Conservation (phyloP, 2,888 invertebrate genomes). For the Seladonia tumulorum region DNA sequence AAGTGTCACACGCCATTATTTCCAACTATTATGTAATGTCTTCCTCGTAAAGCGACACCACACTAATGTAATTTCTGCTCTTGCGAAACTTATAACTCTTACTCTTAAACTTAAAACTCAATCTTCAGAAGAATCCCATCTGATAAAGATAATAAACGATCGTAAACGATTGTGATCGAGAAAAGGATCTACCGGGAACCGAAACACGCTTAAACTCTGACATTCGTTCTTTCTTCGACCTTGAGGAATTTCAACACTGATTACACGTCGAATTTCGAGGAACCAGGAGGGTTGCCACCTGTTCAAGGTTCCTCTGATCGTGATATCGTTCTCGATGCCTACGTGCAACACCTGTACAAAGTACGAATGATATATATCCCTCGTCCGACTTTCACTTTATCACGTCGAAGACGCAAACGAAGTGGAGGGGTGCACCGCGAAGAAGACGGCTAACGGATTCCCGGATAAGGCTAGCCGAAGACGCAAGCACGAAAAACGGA, state of each 20-base stretch:
- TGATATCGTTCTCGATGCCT: background rate
- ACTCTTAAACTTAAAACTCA: background rate
- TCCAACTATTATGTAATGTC: background rate
- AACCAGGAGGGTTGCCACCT: background rate
- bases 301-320: constrained; percentile 6
- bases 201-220: background rate
- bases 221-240: constrained; percentile 4
- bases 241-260: background rate
- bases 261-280: background rate
- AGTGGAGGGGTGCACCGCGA: constrained; percentile 46
- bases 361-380: constrained; percentile 26
- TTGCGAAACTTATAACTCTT: background rate
- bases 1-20: background rate
- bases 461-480: constrained; percentile 33
- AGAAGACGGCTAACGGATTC: constrained; percentile 47
- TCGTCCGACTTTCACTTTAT: constrained; percentile 64
- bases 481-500: constrained; percentile 40
- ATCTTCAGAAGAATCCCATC: background rate
- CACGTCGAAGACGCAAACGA: constrained; percentile 23
- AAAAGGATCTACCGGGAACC: background rate
- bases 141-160: background rate
- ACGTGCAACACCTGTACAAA: constrained; percentile 37
- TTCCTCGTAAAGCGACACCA: background rate
- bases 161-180: background rate
- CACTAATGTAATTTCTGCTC: background rate